A percentile compares a stretch with the other conserved stretches of the same genome.
Conservation (phyloP, 30 jellyfish, hydroid and myxozoan species). For the Chrysaora quinquecirrha region DNA sequence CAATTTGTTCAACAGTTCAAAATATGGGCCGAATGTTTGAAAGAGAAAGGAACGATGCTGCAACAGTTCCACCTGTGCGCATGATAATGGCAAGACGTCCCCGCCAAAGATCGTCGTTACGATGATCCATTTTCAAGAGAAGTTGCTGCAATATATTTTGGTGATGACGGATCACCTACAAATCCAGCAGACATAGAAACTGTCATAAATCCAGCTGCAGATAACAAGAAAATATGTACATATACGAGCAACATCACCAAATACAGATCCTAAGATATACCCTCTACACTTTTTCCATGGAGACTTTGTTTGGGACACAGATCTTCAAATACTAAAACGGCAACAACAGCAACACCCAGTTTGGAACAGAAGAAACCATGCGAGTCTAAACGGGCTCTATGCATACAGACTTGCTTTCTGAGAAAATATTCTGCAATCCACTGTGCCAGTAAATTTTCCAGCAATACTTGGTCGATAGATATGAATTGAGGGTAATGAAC, state of each 20-base stretch:
- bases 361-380: neutral
- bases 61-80: slow-evolving; percentile 32
- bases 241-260: too few species aligned
- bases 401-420: slow-evolving; percentile 63
- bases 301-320: slow-evolving; percentile 64
- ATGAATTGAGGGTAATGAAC: slow-evolving; percentile 54
- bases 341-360: slow-evolving; percentile 26
- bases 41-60: slow-evolving; percentile 26
- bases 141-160: slow-evolving; percentile 72
- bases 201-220: slow-evolving; percentile 61
- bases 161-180: too few species aligned
- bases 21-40: slow-evolving; percentile 47
- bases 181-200: slow-evolving; percentile 68
- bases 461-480: slow-evolving; percentile 56
- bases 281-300: too few species aligned
- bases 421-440: slow-evolving; percentile 9
- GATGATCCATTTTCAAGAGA: slow-evolving; percentile 54
- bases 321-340: slow-evolving; percentile 10
- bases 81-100: too few species aligned
- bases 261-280: too few species aligned
- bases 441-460: slow-evolving; percentile 47
- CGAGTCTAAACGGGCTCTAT: slow-evolving; percentile 46
- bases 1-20: slow-evolving; percentile 30
- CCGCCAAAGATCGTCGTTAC: slow-evolving; percentile 47
- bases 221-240: neutral